Evolutionary conservation across 2,113 vertebrate species (phyloP), one percentile per base, ranked within the genome.

Genomic region (Hyperoodon ampullatus): DNA sequence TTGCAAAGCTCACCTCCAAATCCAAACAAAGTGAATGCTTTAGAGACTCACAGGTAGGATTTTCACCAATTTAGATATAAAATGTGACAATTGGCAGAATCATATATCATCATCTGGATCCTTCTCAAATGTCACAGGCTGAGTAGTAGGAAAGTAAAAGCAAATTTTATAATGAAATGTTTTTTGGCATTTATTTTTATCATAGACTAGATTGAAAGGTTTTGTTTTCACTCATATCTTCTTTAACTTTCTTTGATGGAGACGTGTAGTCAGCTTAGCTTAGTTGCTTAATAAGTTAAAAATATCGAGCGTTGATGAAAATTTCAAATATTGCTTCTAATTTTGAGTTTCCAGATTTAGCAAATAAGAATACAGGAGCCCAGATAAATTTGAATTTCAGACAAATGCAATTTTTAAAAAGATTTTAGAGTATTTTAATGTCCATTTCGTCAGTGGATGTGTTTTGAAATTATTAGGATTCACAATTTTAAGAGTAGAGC

Each of bases 21-120:
- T 71, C 19, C 75, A 81, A 95, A 94, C 24, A 98, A 98, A 98
- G 90, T 68, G 42, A 98, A 97, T 98, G 94, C 78, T 93, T 96
- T 94, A 91, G 96, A 96, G 95, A 95, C 65, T 0, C 13, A 75
- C 77, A 97, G 96, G 94, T 96, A 98, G 96, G 92, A 90, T 97
- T 98, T 98, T 97, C 74, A 95, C 89, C 92, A 80, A 47, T 98
- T 97, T 98, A 97, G 96, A 97, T 98, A 97, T 97, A 94, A 97
- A 98, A 63, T 97, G 84, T 98, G 98, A 98, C 98, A 98, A 97
- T 97, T 97, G 88, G 93, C 63, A 98, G 90, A 98, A 96, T 97
- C 28, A 94, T 89, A 92, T 97, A 96, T 98, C 96, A 98, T 97
- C 61, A 94, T 96, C 85, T 96, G 89, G 72, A 96, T 98, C 58